Evolutionary conservation across 2,888 invertebrate genomes (phyloP), one percentile per base, ranked within the genome.

Genomic region (Caradrina clavipalpis): DNA sequence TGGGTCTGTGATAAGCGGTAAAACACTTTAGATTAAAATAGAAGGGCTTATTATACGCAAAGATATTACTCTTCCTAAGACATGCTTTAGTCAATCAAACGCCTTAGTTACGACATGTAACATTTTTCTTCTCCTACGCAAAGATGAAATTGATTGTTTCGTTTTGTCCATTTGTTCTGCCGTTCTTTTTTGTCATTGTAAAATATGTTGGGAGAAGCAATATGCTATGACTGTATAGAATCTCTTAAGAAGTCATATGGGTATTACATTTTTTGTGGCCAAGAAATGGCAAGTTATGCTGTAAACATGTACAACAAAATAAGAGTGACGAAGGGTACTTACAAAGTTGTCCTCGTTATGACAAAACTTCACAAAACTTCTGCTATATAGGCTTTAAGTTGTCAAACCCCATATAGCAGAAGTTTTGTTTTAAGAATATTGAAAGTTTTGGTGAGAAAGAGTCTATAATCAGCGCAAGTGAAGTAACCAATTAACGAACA

Each of bases 21-120:
- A 93, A 94, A 93, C 93, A 93, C 93, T 95, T 94, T 88, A 93
- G 92, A 94, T 95, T 93, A 92, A 90, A 92, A 88, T 92, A 88
- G 90, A 91, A 93, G 91, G 89, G 90, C 87, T 89, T 86, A 85
- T 87, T 87, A 87, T 89, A 89, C 86, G 86, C 81, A 88, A 86
- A 88, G 83, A 86, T 85, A 85, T 85, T 84, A 81, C 78, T 86
- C 80, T 89, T 86, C 82, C 81, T 83, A 86, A 87, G 79, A 84
- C 85, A 84, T 86, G 80, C 70, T 84, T 73, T 80, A 87, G 87
- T 89, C 88, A 87, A 88, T 89, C 88, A 89, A 82, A 82, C 84
- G 86, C 81, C 83, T 57, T 53, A 35, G 75, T 76, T 62, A 67
- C 71, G 73, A 66, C 67, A 69, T 68, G 31, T 15, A 56, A 51